phyloP scores from a whole-genome alignment of 2,797 vertebrate species.

The Hafferia zeledoni region DNA sequence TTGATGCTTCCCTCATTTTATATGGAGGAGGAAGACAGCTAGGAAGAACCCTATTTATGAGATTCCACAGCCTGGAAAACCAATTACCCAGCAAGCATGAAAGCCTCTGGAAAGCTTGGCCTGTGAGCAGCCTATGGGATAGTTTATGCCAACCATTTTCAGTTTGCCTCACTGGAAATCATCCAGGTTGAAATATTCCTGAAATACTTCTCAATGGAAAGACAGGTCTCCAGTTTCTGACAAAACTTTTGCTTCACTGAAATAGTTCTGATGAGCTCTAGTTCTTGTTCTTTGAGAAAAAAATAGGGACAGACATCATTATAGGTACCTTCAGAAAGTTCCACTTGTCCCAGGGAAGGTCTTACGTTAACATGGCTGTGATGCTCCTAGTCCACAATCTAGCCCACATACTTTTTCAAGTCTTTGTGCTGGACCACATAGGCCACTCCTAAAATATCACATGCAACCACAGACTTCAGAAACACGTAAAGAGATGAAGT shows the following conservation, averaged over 20 bases:
- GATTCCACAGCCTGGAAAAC: background rate
- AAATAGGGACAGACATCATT: background rate
- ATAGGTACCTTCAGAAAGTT: background rate
- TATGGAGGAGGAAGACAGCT: background rate
- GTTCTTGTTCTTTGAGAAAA: background rate
- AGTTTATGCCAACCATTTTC: background rate
- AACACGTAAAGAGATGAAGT: accelerated
- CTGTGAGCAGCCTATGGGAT: background rate
- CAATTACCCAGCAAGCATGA: background rate
- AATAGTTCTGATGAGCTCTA: background rate
- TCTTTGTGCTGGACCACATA: background rate
- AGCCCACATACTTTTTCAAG: background rate
- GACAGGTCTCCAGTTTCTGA: background rate
- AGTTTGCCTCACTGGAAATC: conserved; percentile 1
- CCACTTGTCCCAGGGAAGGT: background rate
- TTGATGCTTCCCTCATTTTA: background rate
- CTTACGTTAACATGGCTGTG: background rate
- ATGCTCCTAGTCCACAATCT: background rate
- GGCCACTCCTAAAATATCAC: background rate
- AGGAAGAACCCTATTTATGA: background rate
- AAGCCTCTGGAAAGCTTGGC: background rate
- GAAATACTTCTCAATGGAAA: background rate
- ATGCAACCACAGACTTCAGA: background rate
- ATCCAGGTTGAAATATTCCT: background rate
- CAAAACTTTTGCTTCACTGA: background rate